Percentiles rank a stretch among this genome's conserved stretches.
phyloP scores from a whole-genome alignment of 2,888 invertebrate species.

The Dasysyrphus tricinctus region DNA sequence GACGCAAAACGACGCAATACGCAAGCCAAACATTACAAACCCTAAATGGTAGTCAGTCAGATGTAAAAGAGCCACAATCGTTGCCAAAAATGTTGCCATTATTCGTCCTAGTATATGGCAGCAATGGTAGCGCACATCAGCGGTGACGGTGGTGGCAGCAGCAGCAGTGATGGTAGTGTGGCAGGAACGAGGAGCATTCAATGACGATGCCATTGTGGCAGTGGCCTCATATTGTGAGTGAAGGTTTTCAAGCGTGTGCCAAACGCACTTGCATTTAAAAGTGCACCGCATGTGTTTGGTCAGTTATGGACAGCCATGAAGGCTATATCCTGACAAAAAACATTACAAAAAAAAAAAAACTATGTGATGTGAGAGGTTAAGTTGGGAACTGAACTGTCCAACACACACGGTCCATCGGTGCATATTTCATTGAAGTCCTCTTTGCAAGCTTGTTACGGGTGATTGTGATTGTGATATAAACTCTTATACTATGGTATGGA shows the following conservation, averaged over 20 bases:
- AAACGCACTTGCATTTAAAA: slow-evolving; percentile 37
- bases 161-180: not conserved
- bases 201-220: not conserved
- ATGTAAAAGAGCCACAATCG: slow-evolving; percentile 62
- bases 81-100: slow-evolving; percentile 60
- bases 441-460: not conserved
- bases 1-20: slow-evolving; percentile 3
- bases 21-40: slow-evolving; percentile 51
- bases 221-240: slow-evolving; percentile 10
- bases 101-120: not conserved
- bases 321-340: slow-evolving; percentile 12
- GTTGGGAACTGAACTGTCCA: not conserved
- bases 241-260: slow-evolving; percentile 36
- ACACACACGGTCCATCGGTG: slow-evolving; percentile 14
- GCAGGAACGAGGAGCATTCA: not conserved
- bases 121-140: not conserved
- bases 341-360: slow-evolving; percentile 14
- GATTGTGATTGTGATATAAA: slow-evolving; percentile 4
- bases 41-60: slow-evolving; percentile 60
- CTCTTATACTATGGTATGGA: not conserved
- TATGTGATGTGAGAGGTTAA: slow-evolving; percentile 17
- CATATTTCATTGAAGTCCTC: slow-evolving; percentile 51
- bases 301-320: slow-evolving; percentile 53
- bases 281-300: slow-evolving; percentile 60
- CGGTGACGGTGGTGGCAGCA: too few species aligned